Base-by-base conservation (phyloP, 2,797 vertebrate species). In the Eptatretus atami region DNA sequence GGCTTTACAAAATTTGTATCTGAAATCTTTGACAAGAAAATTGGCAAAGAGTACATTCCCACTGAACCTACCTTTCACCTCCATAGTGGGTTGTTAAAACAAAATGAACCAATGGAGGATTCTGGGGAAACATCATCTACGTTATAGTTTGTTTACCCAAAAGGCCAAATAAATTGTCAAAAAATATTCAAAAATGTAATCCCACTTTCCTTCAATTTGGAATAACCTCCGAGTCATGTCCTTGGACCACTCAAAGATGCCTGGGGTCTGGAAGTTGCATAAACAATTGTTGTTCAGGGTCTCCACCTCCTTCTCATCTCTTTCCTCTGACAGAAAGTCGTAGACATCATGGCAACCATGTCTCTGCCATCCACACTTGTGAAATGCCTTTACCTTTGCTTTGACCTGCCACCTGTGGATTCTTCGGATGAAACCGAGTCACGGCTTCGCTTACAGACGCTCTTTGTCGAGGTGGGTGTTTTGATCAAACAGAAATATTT, bases 281-380 rank as follows among this genome's bases (percentile, higher is more conserved):
- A n/a, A 61, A 61, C 57, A n/a, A 25, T 19, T 19, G 12, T 61
- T 25, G 57, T 61, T 25, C n/a, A 61, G 31, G 31, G 31, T 44
- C 31, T 44, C 31, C 31, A 44, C 31, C 6, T 4, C 31, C 6
- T 44, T 44, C 3, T 44, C 31, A 8, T 44, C 31, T 44, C 53
- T 13, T 69, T 67, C 70, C 24, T 68, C 69, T 68, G 66, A 6
- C 71, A 98, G 92, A 98, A 96, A 90, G 93, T 88, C 1, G 88
- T 98, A 80, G 92, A 98, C 80, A 95, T 86, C 79, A 98, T 98
- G 92, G 95, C 92, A 55, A 98, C 92, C 64, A 98, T 98, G 92
- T 95, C 92, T 1, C 85, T 98, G 64, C 88, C 92, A 71, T 98
- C 88, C 76, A 98, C 92, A 0, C 79, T 98, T 75, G 90, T 98